Conservation (phyloP, 2,888 invertebrate genomes). For the Brachyptera putata region DNA sequence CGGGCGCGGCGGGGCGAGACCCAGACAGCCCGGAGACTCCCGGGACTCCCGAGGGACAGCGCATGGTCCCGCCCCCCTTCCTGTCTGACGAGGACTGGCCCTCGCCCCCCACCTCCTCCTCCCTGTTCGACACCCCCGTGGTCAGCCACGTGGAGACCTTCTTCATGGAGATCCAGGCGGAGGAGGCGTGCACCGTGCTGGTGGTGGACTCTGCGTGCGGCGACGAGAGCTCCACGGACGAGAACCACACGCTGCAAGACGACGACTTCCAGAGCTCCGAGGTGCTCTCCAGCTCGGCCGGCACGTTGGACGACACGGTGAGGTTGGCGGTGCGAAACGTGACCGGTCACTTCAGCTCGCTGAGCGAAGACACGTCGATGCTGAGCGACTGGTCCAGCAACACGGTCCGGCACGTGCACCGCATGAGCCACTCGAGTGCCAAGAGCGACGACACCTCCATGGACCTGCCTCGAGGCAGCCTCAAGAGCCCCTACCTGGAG, state of each 20-base stretch:
- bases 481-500: background rate
- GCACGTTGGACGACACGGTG: constrained; percentile 77
- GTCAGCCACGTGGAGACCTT: constrained; percentile 76
- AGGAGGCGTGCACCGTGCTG: constrained; percentile 68
- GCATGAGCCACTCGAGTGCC: constrained; percentile 41
- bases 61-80: constrained; percentile 64
- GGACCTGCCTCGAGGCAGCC: constrained; percentile 36
- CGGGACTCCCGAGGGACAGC: constrained; percentile 58
- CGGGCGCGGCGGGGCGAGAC: constrained; percentile 37
- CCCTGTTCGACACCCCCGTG: constrained; percentile 64
- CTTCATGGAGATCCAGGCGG: constrained; percentile 67
- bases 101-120: constrained; percentile 65
- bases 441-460: constrained; percentile 77
- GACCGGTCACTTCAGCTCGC: constrained; percentile 64
- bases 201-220: constrained; percentile 59
- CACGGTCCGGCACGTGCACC: constrained; percentile 56
- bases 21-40: constrained; percentile 83
- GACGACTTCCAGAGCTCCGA: no score
- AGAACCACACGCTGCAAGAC: constrained; percentile 65
- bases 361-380: constrained; percentile 82
- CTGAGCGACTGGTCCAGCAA: constrained; percentile 87
- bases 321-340: constrained; percentile 65
- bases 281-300: constrained; percentile 57
- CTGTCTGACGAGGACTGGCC: constrained; percentile 78
- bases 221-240: constrained; percentile 59